Evolutionary conservation across 1,140 invertebrate species (phyloP).

Genomic region (Heliothis virescens): DNA sequence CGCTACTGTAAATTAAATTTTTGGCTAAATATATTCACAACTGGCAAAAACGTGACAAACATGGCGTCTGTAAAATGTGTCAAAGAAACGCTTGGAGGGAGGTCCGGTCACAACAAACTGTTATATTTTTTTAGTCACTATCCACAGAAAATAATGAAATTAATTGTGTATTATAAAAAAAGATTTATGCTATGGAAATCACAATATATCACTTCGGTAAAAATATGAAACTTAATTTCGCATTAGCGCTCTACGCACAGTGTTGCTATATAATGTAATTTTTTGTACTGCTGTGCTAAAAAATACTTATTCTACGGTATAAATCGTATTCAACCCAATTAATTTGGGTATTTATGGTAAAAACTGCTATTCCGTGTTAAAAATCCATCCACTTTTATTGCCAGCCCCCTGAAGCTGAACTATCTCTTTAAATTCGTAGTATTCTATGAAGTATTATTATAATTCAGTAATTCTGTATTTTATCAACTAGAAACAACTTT

Average conservation of each 20-base stretch:
- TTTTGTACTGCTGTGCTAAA: background rate
- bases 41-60: slow-evolving; percentile 82
- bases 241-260: slow-evolving; percentile 19
- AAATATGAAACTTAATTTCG: slow-evolving; percentile 8
- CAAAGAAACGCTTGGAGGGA: slow-evolving; percentile 50
- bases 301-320: background rate
- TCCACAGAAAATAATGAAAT: background rate
- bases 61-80: slow-evolving; percentile 70
- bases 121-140: slow-evolving; percentile 16
- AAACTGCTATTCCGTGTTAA: too few relatives aligned
- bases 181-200: background rate
- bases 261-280: slow-evolving; percentile 1
- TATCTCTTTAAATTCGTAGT: too few relatives aligned
- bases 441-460: too few relatives aligned
- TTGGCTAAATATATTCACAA: slow-evolving; percentile 70
- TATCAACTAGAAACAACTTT: too few relatives aligned
- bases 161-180: slow-evolving; percentile 4
- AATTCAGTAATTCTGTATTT: too few relatives aligned
- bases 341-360: too few relatives aligned
- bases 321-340: too few relatives aligned
- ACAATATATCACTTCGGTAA: background rate
- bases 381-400: too few relatives aligned
- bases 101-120: slow-evolving; percentile 14
- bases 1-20: slow-evolving; percentile 61
- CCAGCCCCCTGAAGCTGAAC: too few relatives aligned